Percentiles rank a stretch among this genome's conserved stretches.
Evolutionary conservation across 2,888 invertebrate species (phyloP).

Genomic region (Drosophila pseudotakahashii): DNA sequence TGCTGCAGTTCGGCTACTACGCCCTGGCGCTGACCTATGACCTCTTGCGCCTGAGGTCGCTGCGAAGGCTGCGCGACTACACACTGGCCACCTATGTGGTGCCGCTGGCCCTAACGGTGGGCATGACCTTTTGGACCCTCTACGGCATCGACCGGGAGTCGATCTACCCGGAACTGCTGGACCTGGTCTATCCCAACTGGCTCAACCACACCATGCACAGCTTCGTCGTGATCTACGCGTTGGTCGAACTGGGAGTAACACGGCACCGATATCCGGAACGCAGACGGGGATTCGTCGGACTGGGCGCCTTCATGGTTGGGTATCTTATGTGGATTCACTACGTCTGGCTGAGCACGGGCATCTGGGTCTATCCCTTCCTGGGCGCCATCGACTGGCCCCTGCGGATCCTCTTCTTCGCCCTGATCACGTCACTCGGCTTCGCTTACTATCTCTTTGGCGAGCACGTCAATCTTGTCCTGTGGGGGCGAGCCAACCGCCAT

Average conservation of each 20-base stretch:
- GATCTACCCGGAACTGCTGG: constrained; percentile 40
- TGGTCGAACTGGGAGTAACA: constrained; percentile 28
- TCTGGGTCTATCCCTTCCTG: constrained; percentile 61
- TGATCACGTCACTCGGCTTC: constrained; percentile 27
- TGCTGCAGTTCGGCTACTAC: constrained; percentile 51
- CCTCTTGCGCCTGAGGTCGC: neutral
- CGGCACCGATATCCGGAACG: constrained; percentile 50
- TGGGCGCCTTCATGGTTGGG: constrained; percentile 15
- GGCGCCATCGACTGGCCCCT: constrained; percentile 4
- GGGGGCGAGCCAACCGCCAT: neutral
- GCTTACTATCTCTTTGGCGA: constrained; percentile 54
- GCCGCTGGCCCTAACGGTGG: constrained; percentile 45
- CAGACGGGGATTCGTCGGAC: constrained; percentile 4
- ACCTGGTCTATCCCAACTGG: constrained; percentile 52
- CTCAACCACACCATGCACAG: constrained; percentile 56
- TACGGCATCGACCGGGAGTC: constrained; percentile 23
- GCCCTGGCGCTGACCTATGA: constrained; percentile 47
- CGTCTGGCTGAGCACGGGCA: constrained; percentile 28
- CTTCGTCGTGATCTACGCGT: constrained; percentile 30
- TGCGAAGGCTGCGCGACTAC: constrained; percentile 40
- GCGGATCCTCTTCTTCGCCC: constrained; percentile 34
- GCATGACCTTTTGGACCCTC: constrained; percentile 57
- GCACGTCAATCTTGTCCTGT: constrained; percentile 30
- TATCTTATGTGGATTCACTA: constrained; percentile 52
- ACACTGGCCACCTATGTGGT: constrained; percentile 44